Conservation (phyloP, 2,888 invertebrate genomes). For the Globia sparganii region DNA sequence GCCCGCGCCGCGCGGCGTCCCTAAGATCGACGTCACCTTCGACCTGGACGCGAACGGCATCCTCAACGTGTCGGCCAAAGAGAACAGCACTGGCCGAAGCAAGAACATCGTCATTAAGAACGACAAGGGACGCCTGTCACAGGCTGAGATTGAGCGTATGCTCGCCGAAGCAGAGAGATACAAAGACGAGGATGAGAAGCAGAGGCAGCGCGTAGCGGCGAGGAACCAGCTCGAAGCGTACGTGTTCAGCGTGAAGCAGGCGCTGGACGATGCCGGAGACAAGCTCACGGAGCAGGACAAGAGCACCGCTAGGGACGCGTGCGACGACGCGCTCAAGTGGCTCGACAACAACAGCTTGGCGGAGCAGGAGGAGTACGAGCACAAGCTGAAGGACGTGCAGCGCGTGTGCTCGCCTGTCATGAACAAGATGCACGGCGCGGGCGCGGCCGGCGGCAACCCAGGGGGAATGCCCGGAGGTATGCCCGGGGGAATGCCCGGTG, state of each 20-base stretch:
- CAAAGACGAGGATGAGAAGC: constrained; percentile 93
- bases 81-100: constrained; percentile 92
- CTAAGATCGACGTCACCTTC: constrained; percentile 93
- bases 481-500: constrained; percentile 21
- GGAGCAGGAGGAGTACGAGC: constrained; percentile 92
- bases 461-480: constrained; percentile 32
- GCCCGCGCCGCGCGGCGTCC: constrained; percentile 92
- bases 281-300: constrained; percentile 92
- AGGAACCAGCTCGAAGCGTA: constrained; percentile 94
- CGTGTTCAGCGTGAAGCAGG: constrained; percentile 93
- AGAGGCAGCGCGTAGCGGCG: constrained; percentile 92
- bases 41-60: constrained; percentile 95
- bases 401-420: constrained; percentile 90
- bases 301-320: constrained; percentile 83
- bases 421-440: constrained; percentile 91
- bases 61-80: constrained; percentile 95
- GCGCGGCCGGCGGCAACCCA: constrained; percentile 78
- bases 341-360: constrained; percentile 92
- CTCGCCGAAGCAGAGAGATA: constrained; percentile 93
- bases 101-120: constrained; percentile 95
- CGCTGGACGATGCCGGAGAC: constrained; percentile 91
- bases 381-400: constrained; percentile 91
- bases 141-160: constrained; percentile 96
- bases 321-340: constrained; percentile 92
- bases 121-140: constrained; percentile 95